Conservation (phyloP, 2,888 invertebrate species). For the Idaea aversata region DNA sequence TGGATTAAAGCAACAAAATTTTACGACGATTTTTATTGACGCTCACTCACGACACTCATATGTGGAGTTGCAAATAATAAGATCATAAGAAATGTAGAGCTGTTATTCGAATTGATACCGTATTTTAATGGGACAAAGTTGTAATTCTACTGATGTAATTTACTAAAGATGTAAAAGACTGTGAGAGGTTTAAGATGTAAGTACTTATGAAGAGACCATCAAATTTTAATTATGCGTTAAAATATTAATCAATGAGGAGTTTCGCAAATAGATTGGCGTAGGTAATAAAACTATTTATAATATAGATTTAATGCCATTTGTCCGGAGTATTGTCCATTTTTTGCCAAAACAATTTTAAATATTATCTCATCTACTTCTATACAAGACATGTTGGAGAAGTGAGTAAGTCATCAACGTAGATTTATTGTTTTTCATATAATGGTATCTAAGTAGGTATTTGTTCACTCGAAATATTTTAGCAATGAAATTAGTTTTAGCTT, state of each 20-base stretch:
- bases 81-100: conserved; percentile 44
- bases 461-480: background rate
- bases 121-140: conserved; percentile 38
- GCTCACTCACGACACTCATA: conserved; percentile 75
- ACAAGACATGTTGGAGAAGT: no score
- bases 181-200: conserved; percentile 71
- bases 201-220: conserved; percentile 69
- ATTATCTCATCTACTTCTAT: no score
- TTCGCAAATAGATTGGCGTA: conserved; percentile 48
- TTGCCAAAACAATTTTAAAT: background rate
- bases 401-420: background rate
- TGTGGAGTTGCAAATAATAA: conserved; percentile 59
- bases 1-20: conserved; percentile 40
- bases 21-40: conserved; percentile 80
- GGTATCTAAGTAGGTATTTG: background rate
- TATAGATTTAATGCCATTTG: background rate
- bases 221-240: conserved; percentile 80
- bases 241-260: conserved; percentile 77
- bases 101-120: conserved; percentile 41
- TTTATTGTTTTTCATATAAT: background rate
- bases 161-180: conserved; percentile 32
- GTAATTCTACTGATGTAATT: conserved; percentile 13
- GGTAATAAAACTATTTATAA: background rate
- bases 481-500: background rate
- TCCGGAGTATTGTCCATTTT: background rate